A percentile compares a stretch with the other conserved stretches of the same genome.
Evolutionary conservation across 2,888 invertebrate species (phyloP).

Genomic region (Euzetes globulus): DNA sequence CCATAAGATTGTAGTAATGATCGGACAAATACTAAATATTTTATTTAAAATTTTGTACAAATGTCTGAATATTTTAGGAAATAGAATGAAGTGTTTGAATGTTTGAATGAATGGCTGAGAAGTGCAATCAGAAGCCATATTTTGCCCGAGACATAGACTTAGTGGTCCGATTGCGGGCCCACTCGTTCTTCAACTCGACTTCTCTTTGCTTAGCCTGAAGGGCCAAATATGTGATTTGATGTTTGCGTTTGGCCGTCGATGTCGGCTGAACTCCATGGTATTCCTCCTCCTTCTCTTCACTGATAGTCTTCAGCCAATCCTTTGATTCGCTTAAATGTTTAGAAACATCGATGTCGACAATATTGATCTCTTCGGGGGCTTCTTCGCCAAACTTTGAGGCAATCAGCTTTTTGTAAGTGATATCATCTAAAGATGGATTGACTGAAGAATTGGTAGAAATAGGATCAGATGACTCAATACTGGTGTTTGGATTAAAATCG

Average conservation of each 20-base stretch:
- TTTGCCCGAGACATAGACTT: conserved; percentile 84
- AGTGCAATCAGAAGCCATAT: conserved; percentile 71
- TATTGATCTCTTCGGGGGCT: conserved; percentile 36
- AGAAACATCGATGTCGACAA: conserved; percentile 40
- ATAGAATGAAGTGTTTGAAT: not conserved
- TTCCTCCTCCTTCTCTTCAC: conserved; percentile 36
- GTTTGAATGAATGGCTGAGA: not conserved
- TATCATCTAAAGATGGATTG: conserved; percentile 11
- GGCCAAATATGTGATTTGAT: conserved; percentile 92
- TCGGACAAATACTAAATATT: not conserved
- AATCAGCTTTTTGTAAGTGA: conserved; percentile 32
- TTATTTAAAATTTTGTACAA: too few relatives aligned
- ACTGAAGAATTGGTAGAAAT: not conserved
- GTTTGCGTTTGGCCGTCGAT: conserved; percentile 63
- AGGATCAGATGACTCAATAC: not conserved
- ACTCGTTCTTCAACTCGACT: conserved; percentile 82
- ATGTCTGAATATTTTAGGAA: not conserved
- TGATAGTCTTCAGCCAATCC: conserved; percentile 39
- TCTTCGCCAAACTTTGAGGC: conserved; percentile 37
- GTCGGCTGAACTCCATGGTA: conserved; percentile 50
- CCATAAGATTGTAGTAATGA: not conserved
- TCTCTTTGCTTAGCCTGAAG: conserved; percentile 90
- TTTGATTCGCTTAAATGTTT: conserved; percentile 38
- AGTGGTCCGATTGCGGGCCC: conserved; percentile 78
- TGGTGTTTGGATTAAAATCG: not conserved